Conservation (phyloP, 2,797 vertebrate species). For the Thamnophis elegans region DNA sequence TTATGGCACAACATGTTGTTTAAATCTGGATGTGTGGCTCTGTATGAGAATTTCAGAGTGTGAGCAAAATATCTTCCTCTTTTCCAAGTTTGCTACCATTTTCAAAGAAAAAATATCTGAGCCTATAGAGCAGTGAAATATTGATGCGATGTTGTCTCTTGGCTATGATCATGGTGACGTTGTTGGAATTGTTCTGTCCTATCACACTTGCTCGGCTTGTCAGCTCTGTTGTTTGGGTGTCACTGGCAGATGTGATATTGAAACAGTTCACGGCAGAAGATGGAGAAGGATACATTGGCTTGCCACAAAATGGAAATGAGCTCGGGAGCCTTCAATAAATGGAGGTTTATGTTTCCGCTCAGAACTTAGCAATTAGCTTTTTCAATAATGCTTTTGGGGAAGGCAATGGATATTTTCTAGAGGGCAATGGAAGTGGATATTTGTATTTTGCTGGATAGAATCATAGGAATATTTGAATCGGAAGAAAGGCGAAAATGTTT, state of each 20-base stretch:
- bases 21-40: too few relatives aligned
- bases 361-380: conserved; percentile 33
- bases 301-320: conserved; percentile 53
- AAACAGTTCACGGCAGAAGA: conserved; percentile 49
- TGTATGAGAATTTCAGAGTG: neutral
- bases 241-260: conserved; percentile 62
- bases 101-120: conserved; percentile 47
- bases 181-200: conserved; percentile 63
- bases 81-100: conserved; percentile 43
- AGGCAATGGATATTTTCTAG: conserved; percentile 1
- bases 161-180: conserved; percentile 61
- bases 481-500: neutral
- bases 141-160: conserved; percentile 61
- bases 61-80: neutral
- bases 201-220: conserved; percentile 63
- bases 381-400: neutral
- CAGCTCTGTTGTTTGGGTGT: conserved; percentile 65
- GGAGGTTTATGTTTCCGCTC: conserved; percentile 41
- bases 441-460: neutral
- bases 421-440: conserved; percentile 1
- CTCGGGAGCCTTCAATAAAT: conserved; percentile 45
- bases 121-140: conserved; percentile 55
- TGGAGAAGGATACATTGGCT: conserved; percentile 50
- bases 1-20: neutral
- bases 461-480: neutral